Base-by-base conservation (phyloP, 2,888 invertebrate species). In the Lingula anatina region DNA sequence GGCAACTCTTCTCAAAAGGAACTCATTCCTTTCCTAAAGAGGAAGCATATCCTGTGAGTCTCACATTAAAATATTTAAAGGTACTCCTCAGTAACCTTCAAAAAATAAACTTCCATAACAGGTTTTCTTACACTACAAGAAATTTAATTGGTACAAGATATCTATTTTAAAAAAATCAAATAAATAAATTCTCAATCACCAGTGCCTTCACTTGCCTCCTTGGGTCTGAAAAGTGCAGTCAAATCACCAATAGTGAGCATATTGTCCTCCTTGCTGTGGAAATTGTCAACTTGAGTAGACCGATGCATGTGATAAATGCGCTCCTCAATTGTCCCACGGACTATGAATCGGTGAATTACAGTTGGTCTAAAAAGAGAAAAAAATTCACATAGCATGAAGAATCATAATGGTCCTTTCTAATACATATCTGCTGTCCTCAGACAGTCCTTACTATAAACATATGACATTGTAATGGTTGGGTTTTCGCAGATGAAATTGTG, bases 281-380 rank as follows among this genome's bases (percentile, higher is more conserved):
- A n/a, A n/a, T n/a, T n/a, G n/a, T n/a, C n/a, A n/a, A n/a, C n/a
- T n/a, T n/a, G n/a, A 15, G 53, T 49, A 26, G 53, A 40, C 5
- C 52, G 45, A 27, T 53, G 55, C 57, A 70, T 57, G 1, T 47
- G 39, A 31, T 62, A 57, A 49, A 88, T 84, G 49, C 82, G 82
- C 67, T 88, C 86, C 69, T 89, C 89, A 21, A 89, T 84, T 1
- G 88, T 87, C 51, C 81, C 79, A 51, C 70, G 66, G 9, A 87
- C 82, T 43, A 87, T 75, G 70, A 89, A 87, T 47, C 86, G 82
- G 74, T 88, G 86, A 0, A 89, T 84, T 36, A 81, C 80, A 0
- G 88, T 88, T 36, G 81, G 77, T 65, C 83, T 83, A 68, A 61
- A 74, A 59, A 36, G 46, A 46, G 18, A 46, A 44, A 49, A 24